phyloP scores from a whole-genome alignment of 2,113 vertebrate genomes.

The Rallus limicola region DNA sequence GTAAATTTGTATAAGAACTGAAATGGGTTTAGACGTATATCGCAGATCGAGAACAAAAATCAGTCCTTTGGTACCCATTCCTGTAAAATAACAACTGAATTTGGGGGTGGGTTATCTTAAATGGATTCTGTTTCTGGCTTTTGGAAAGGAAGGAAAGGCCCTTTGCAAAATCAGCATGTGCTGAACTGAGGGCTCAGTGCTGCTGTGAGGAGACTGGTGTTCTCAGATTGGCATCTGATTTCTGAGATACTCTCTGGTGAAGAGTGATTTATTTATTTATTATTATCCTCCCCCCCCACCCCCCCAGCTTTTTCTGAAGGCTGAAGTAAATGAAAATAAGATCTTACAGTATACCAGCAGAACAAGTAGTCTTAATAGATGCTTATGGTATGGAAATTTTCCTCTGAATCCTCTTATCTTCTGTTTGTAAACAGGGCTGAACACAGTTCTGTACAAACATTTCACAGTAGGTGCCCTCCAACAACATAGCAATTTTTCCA shows the following conservation, averaged over 20 bases:
- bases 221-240: conserved; percentile 48
- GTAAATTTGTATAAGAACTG: neutral
- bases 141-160: conserved; percentile 16
- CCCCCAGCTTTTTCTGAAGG: neutral
- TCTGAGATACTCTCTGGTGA: conserved; percentile 39
- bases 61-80: neutral
- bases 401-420: neutral
- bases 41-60: neutral
- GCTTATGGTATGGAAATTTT: conserved; percentile 54
- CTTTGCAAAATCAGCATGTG: neutral
- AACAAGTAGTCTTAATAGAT: conserved; percentile 47
- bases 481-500: conserved; percentile 44
- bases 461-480: conserved; percentile 52
- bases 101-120: neutral
- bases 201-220: conserved; percentile 45
- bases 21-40: neutral
- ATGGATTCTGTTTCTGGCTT: neutral
- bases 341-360: neutral
- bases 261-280: neutral
- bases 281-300: too few relatives aligned
- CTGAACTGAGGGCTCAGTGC: conserved; percentile 31
- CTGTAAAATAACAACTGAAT: neutral
- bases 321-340: neutral
- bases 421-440: conserved; percentile 44
- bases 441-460: conserved; percentile 1